Evolutionary conservation across 2,888 invertebrate genomes (phyloP).

Genomic region (Auanema sp.): DNA sequence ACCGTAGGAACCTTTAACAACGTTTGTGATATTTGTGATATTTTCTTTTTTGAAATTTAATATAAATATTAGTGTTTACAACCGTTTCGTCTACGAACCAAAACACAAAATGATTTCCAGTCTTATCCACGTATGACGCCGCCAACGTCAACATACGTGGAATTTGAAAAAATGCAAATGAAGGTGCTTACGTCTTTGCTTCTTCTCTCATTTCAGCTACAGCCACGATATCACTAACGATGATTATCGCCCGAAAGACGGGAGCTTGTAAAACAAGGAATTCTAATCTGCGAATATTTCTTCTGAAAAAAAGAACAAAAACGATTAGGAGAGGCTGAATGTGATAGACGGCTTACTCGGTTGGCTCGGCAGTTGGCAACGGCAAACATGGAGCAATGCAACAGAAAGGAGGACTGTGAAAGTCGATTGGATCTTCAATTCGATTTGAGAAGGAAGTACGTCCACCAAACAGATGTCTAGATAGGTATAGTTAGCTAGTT

Average conservation of each 20-base stretch:
- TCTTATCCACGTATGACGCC: not conserved
- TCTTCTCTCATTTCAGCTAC: slow-evolving; percentile 45
- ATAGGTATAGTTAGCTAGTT: not conserved
- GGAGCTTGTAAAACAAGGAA: slow-evolving; percentile 62
- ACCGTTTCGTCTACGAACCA: not conserved
- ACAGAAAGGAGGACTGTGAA: slow-evolving; percentile 59
- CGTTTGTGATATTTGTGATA: no score
- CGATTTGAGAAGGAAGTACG: slow-evolving; percentile 37
- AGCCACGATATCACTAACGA: slow-evolving; percentile 53
- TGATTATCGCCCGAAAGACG: slow-evolving; percentile 57
- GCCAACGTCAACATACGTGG: no score
- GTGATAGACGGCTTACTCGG: slow-evolving; percentile 33
- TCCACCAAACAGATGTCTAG: slow-evolving; percentile 45
- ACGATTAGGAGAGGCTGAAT: no score
- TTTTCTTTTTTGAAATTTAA: no score
- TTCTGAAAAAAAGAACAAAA: slow-evolving; percentile 28
- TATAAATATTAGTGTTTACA: not conserved
- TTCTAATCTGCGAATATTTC: slow-evolving; percentile 57
- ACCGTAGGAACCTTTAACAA: slow-evolving; percentile 38
- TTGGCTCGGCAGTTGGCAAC: slow-evolving; percentile 48
- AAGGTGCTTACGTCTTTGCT: slow-evolving; percentile 29
- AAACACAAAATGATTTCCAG: not conserved
- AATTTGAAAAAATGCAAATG: not conserved
- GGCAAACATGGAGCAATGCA: slow-evolving; percentile 55
- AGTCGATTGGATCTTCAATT: slow-evolving; percentile 47